phyloP scores from a whole-genome alignment of 2,797 vertebrate genomes.

The Sorex maritimensis region DNA sequence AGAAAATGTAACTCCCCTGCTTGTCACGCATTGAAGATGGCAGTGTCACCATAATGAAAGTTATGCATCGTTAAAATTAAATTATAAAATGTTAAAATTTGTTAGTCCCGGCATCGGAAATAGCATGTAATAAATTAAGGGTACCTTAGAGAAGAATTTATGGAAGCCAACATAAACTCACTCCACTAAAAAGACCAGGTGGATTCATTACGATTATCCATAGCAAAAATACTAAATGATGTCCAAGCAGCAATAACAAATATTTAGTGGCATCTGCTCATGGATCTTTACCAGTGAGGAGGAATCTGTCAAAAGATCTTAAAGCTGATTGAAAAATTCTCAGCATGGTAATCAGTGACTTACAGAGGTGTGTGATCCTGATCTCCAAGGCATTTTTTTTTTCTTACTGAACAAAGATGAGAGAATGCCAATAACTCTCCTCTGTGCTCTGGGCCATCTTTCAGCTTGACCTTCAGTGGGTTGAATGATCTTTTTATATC shows the following conservation, averaged over 20 bases:
- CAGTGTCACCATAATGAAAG: background rate
- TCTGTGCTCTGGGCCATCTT: background rate
- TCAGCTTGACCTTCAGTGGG: conserved; percentile 23
- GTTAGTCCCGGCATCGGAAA: background rate
- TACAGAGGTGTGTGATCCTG: background rate
- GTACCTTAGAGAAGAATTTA: background rate
- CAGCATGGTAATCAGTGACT: background rate
- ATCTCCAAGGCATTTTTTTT: background rate
- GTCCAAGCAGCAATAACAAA: background rate
- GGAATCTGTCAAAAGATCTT: background rate
- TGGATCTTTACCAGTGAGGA: background rate
- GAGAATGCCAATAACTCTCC: background rate
- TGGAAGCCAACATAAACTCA: background rate
- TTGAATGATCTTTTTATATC: background rate
- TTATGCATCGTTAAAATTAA: background rate
- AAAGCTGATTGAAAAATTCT: conserved; percentile 10
- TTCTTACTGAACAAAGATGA: background rate
- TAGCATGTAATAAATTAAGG: background rate
- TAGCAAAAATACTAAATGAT: background rate
- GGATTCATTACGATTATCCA: background rate
- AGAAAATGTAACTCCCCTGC: background rate
- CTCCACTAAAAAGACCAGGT: conserved; percentile 22
- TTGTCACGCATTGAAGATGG: background rate
- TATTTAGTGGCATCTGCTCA: background rate
- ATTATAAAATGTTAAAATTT: conserved; percentile 22